Base-by-base conservation (phyloP, 2,113 vertebrate genomes). In the Cichladusa arquata region DNA sequence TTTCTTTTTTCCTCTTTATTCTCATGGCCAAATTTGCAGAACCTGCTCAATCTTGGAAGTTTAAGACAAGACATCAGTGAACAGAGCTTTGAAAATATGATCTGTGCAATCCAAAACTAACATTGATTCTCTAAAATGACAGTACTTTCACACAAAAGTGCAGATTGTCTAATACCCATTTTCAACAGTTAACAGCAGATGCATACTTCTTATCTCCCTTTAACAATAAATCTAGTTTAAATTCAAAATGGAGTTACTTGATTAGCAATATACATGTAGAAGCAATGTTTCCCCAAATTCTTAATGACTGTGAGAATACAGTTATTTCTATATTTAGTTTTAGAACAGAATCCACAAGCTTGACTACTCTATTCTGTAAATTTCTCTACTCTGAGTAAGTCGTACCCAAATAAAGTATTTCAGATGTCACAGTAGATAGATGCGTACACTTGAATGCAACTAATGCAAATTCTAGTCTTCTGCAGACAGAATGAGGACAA, bases 401-500 rank as follows among this genome's bases (percentile, higher is more conserved):
- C 3, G 3, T 51, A 71, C 18, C 14, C 42, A 90, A 64, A 84
- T 47, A 36, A 94, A 95, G 6, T 70, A 90, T 61, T 90, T 85
- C 33, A 82, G 44, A 66, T 90, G 70, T 61, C 66, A 86, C 0
- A 4, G 56, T 20, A 81, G 58, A 72, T 17, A 86, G 23, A 87
- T 14, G 23, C 40, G 51, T 15, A 76, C 31, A 79, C 20, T 14
- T 48, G 80, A 87, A 91, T 14, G 42, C 51, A 82, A 70, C 29
- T 51, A 91, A 82, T 65, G 53, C 62, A 50, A 91, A 87, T 66
- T 74, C 73, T 80, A 44, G 7, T 61, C 62, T 93, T 64, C 40
- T 64, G 60, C 62, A 91, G 83, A 89, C 60, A 91, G 90, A 96
- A 97, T 65, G 73, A 94, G 86, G 72, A 72, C 85, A 93, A 71